Evolutionary conservation across 2,113 vertebrate species (phyloP), one percentile per base, ranked within the genome.

Genomic region (Aphyosemion australe): DNA sequence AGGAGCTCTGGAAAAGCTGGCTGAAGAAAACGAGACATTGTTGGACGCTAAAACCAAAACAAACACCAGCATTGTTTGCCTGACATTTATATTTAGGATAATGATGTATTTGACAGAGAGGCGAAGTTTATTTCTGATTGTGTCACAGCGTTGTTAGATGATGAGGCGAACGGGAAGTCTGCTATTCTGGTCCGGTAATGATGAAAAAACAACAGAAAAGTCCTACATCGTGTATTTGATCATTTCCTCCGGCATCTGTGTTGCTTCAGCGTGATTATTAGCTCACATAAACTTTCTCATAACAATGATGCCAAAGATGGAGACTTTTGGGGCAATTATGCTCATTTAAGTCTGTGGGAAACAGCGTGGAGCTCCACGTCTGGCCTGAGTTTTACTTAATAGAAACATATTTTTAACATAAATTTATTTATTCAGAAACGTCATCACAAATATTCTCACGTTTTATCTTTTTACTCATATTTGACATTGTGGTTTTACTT

Each of bases 101-200:
- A 85, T 76, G 82, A 80, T 78, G 71, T 58, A 31, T 82, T 82
- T 76, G 68, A 79, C 80, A 50, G 57, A 45, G 49, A 71, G 57
- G 5, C n/a, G 32, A 66, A 76, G 74, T 83, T 80, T 56, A 46
- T 59, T 74, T 69, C 50, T 74, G 21, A 49, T 80, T 52, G 57
- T 76, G 59, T 56, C 64, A 19, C 32, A 3, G 45, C 34, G 34
- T 37, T 41, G 56, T 69, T 58, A 19, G 42, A 55, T 42, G 14
- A 73, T 42, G 65, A 74, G 51, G 62, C 65, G 46, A 72, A 55
- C 46, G 5, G 19, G 13, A 61, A 61, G 45, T 65, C 67, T 18
- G 69, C 2, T 7, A 11, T 21, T 31, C 15, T 13, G 11, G 18
- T 47, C 55, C 13, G 31, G 19, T 74, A 57, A 76, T 76, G 55